phyloP scores from a whole-genome alignment of 92 coral and sea anemone species.

The Epizoanthus ramosus region DNA sequence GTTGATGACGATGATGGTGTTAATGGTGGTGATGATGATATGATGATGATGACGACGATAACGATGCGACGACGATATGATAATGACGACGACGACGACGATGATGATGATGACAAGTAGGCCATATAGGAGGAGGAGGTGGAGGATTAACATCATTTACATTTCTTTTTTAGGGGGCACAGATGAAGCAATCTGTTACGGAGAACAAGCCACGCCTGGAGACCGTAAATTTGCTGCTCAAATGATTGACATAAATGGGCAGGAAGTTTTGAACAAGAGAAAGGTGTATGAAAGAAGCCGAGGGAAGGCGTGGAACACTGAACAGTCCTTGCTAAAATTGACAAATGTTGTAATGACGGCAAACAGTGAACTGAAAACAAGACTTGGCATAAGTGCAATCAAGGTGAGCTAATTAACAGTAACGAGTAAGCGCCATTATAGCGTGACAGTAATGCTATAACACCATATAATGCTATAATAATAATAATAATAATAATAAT shows the following conservation, averaged over 20 bases:
- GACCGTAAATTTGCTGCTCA: constrained; percentile 63
- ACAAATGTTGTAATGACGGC: constrained; percentile 56
- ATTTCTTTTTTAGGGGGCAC: constrained; percentile 43
- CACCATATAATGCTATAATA: too few species aligned
- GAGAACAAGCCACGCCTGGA: constrained; percentile 67
- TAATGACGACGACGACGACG: too few species aligned
- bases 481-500: too few species aligned
- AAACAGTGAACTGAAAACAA: constrained; percentile 41
- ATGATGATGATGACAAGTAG: too few species aligned
- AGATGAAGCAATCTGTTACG: constrained; percentile 70
- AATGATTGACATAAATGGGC: constrained; percentile 67
- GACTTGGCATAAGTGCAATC: constrained; percentile 44
- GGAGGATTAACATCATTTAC: not conserved
- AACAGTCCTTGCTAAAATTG: constrained; percentile 54
- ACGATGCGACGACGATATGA: too few species aligned
- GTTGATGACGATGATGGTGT: too few species aligned
- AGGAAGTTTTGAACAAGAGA: constrained; percentile 65
- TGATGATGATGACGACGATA: too few species aligned
- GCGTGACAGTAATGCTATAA: too few species aligned
- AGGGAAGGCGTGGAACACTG: constrained; percentile 61
- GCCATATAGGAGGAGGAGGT: not conserved
- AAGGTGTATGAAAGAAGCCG: constrained; percentile 68
- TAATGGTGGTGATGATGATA: too few species aligned
- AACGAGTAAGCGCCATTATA: too few species aligned
- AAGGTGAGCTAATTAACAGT: constrained; percentile 53